Evolutionary conservation across 2,888 invertebrate genomes (phyloP).

Genomic region (Phyllotreta striolata): DNA sequence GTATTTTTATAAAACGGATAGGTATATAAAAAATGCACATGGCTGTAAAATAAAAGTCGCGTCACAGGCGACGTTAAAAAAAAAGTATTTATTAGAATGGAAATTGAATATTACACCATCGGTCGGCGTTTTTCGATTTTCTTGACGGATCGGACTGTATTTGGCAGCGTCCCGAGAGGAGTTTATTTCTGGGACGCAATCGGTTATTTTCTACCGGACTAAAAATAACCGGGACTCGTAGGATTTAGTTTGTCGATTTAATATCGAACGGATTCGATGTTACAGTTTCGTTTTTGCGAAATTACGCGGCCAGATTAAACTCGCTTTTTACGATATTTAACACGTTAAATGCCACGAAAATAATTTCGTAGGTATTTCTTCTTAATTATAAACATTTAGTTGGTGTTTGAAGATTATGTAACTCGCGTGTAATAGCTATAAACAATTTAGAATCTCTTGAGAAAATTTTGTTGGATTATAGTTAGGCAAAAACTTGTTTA

Average conservation of each 20-base stretch:
- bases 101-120: slow-evolving; percentile 48
- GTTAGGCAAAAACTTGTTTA: too few species aligned
- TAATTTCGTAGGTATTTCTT: too few species aligned
- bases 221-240: slow-evolving; percentile 40
- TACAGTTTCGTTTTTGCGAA: slow-evolving; percentile 1
- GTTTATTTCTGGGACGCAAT: slow-evolving; percentile 47
- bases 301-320: neutral
- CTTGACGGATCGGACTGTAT: slow-evolving; percentile 46
- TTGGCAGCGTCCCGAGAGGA: slow-evolving; percentile 48
- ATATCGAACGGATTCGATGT: neutral
- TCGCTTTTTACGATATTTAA: too few species aligned
- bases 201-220: slow-evolving; percentile 43
- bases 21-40: neutral
- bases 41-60: neutral
- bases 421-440: too few species aligned
- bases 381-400: too few species aligned
- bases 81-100: slow-evolving; percentile 9
- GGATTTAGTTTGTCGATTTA: neutral
- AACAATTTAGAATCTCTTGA: too few species aligned
- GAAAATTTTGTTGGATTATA: too few species aligned
- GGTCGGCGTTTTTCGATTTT: slow-evolving; percentile 20
- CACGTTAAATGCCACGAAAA: too few species aligned
- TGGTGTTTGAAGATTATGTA: too few species aligned
- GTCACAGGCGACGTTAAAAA: neutral
- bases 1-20: too few species aligned